Evolutionary conservation across 2,888 invertebrate genomes (phyloP), one percentile per base, ranked within the genome.

Genomic region (Eubasilissa splendida): DNA sequence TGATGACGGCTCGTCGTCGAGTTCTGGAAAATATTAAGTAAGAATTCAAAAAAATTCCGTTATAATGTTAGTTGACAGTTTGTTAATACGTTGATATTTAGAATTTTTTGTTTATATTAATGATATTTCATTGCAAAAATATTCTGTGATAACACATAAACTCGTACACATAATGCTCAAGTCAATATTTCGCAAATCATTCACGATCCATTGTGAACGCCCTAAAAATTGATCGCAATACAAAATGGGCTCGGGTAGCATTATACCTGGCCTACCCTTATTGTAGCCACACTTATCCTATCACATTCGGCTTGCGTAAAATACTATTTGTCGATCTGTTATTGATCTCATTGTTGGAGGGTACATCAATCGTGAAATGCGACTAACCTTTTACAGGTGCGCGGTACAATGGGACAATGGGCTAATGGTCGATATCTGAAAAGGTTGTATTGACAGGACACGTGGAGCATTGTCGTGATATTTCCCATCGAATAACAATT

Each of bases 301-400:
- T 79, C 70, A 70, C 56, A 60, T 60, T 50, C 68, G 71, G 60
- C 65, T 42, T 42, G 76, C 76, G 76, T 76, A 42, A 76, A 70
- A 80, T 75, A 68, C 70, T 50, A 76, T 80, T 82, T 80, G 82
- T 82, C 79, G 74, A 76, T 79, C 68, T 74, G 79, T 59, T 80
- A 82, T 82, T 82, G 82, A 82, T 82, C 79, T 68, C 65, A 66
- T 82, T 82, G 82, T 82, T 58, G 42, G 0, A 65, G 53, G 14
- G 54, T 59, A 60, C 56, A 58, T 73, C 78, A 53, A 54, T 63
- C 58, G 79, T 50, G 60, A 31, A 31, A 50, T 59, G 11, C 33
- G 53, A 78, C 52, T 33, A n/a, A 33, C 53, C 53, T 70, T 12
- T 11, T 14, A 33, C 79, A 79, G 79, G 79, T 79, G 71, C 31